Evolutionary conservation across 2,888 invertebrate genomes (phyloP).

Genomic region (Malachius bipustulatus): DNA sequence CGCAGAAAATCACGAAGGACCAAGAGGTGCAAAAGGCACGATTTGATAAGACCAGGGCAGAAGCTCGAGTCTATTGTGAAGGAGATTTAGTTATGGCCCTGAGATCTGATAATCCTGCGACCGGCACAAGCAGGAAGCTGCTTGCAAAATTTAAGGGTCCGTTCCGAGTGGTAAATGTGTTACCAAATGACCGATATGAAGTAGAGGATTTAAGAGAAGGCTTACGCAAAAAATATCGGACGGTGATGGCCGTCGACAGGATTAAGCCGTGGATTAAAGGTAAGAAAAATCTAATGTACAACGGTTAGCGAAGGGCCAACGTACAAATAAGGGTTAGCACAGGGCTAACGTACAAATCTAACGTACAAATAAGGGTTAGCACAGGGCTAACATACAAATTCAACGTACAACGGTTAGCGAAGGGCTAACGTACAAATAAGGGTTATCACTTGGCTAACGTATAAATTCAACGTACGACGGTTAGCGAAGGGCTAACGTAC

Average conservation of each 20-base stretch:
- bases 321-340: too few relatives aligned
- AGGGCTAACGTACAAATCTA: too few relatives aligned
- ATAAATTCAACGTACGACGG: too few relatives aligned
- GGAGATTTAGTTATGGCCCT: conserved; percentile 11
- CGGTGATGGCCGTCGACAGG: conserved; percentile 11
- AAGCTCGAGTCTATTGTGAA: conserved; percentile 5
- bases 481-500: too few relatives aligned
- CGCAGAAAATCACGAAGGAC: background rate
- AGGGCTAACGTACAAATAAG: too few relatives aligned
- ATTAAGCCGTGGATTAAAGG: conserved; percentile 10
- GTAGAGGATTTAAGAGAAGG: conserved; percentile 8
- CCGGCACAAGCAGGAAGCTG: conserved; percentile 11
- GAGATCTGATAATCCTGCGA: conserved; percentile 7
- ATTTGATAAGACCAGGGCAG: conserved; percentile 11
- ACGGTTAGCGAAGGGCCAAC: too few relatives aligned
- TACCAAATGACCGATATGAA: too few relatives aligned
- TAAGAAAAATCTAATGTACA: conserved; percentile 1
- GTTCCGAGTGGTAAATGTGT: too few relatives aligned
- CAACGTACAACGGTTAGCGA: too few relatives aligned
- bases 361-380: too few relatives aligned
- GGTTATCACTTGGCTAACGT: too few relatives aligned
- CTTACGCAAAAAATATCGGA: background rate
- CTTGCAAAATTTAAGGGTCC: conserved; percentile 8
- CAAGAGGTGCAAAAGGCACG: conserved; percentile 10
- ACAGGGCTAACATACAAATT: too few relatives aligned